Conservation (phyloP, 2,888 invertebrate genomes). For the Drymonia ruficornis region DNA sequence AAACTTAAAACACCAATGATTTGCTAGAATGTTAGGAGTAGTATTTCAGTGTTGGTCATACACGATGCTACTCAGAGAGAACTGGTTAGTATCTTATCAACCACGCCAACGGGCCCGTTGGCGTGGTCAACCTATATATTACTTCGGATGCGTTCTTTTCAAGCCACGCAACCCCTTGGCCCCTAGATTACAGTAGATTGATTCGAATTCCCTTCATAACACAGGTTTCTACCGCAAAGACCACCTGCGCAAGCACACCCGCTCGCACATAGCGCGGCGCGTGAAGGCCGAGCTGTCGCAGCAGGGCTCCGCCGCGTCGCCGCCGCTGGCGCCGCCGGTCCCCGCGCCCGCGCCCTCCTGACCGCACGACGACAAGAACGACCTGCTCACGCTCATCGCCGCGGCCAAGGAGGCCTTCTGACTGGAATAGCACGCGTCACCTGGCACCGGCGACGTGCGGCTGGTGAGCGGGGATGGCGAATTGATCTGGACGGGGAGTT, state of each 20-base stretch:
- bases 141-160: too few species aligned
- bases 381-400: slow-evolving; percentile 72
- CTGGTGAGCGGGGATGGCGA: neutral
- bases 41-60: too few species aligned
- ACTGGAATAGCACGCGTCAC: slow-evolving; percentile 21
- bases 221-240: slow-evolving; percentile 93
- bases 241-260: slow-evolving; percentile 93
- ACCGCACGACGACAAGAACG: slow-evolving; percentile 69
- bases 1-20: too few species aligned
- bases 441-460: neutral
- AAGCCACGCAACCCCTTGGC: too few species aligned
- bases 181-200: too few species aligned
- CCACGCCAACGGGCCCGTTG: too few species aligned
- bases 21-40: too few species aligned
- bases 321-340: slow-evolving; percentile 45
- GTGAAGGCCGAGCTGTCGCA: slow-evolving; percentile 94
- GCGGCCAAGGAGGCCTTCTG: slow-evolving; percentile 71
- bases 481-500: slow-evolving; percentile 14
- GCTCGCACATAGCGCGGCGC: slow-evolving; percentile 93
- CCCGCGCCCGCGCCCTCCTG: slow-evolving; percentile 71
- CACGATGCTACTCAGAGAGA: too few species aligned
- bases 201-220: too few species aligned
- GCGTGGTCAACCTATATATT: too few species aligned
- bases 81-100: too few species aligned
- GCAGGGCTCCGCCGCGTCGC: slow-evolving; percentile 73